Conservation (phyloP, 2,113 vertebrate genomes). For the Geococcyx californianus region DNA sequence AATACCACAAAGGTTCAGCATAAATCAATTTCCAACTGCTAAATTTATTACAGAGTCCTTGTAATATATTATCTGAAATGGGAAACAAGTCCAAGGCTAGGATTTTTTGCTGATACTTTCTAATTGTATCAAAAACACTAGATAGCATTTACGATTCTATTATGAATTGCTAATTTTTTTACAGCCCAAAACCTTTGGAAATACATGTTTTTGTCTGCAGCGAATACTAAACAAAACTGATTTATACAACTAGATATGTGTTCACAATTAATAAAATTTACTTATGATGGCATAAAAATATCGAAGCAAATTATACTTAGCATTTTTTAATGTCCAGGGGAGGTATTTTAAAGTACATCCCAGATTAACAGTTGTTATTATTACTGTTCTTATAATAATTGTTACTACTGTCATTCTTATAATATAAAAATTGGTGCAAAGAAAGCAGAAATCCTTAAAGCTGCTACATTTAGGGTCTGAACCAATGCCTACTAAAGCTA, state of each 20-base stretch:
- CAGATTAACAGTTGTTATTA: conserved; percentile 59
- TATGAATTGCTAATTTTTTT: conserved; percentile 56
- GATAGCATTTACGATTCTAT: conserved; percentile 45
- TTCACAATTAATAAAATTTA: conserved; percentile 72
- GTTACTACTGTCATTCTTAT: neutral
- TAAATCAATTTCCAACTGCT: conserved; percentile 59
- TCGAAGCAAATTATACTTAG: conserved; percentile 63
- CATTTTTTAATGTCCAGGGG: neutral
- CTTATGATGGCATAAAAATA: conserved; percentile 73
- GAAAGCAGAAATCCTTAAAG: neutral
- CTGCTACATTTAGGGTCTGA: neutral
- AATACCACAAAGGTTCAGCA: conserved; percentile 61
- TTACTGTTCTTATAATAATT: conserved; percentile 35
- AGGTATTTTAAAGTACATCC: conserved; percentile 43
- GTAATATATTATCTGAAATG: conserved; percentile 47
- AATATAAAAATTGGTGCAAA: neutral
- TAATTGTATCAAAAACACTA: conserved; percentile 45
- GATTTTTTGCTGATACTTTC: conserved; percentile 50
- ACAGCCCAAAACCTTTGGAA: conserved; percentile 53
- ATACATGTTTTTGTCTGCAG: conserved; percentile 37
- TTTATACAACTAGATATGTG: conserved; percentile 60
- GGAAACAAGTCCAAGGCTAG: conserved; percentile 13
- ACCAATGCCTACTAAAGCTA: neutral
- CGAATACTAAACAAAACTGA: conserved; percentile 68
- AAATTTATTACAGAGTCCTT: conserved; percentile 52